Base-by-base conservation (phyloP, 2,888 invertebrate species). In the Chloroclystis v-ata region DNA sequence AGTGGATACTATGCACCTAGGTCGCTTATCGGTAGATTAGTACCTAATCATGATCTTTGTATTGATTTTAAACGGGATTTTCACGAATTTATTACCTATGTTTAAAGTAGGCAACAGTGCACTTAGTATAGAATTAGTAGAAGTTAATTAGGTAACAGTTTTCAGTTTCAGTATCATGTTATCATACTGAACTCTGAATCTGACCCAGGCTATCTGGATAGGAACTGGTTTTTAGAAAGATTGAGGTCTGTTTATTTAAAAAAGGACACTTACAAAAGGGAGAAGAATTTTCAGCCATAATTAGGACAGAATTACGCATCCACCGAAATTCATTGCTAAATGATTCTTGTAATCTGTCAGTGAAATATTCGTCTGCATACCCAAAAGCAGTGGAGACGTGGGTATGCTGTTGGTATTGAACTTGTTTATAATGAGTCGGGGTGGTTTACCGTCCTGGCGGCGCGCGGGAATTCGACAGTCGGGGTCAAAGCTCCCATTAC, bases 201-300 rank as follows among this genome's bases (percentile, higher is more conserved):
- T 91, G 91, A 92, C 92, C 92, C 91, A 91, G 92, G 92, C 92
- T 92, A 91, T 92, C 92, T 92, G 92, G 91, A 92, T 92, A 91
- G 91, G 87, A 91, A 91, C 92, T 84, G 67, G 14, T 35, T 63
- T 64, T 64, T 20, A 20, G 5, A 20, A 20, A 20, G 20, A 20
- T 5, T 20, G 20, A n/a, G n/a, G n/a, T n/a, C n/a, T n/a, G n/a
- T n/a, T n/a, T n/a, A n/a, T n/a, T n/a, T n/a, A n/a, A n/a, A n/a
- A n/a, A n/a, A n/a, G n/a, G n/a, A n/a, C n/a, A n/a, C n/a, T n/a
- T n/a, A n/a, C n/a, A n/a, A n/a, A n/a, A n/a, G n/a, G n/a, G n/a
- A n/a, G n/a, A n/a, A n/a, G n/a, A n/a, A n/a, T 20, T 20, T 20
- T 4, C 20, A 13, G 16, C 14, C 32, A 33, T n/a, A 16, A 33